Evolutionary conservation across 2,888 invertebrate genomes (phyloP).

Genomic region (Hypolimnas misippus): DNA sequence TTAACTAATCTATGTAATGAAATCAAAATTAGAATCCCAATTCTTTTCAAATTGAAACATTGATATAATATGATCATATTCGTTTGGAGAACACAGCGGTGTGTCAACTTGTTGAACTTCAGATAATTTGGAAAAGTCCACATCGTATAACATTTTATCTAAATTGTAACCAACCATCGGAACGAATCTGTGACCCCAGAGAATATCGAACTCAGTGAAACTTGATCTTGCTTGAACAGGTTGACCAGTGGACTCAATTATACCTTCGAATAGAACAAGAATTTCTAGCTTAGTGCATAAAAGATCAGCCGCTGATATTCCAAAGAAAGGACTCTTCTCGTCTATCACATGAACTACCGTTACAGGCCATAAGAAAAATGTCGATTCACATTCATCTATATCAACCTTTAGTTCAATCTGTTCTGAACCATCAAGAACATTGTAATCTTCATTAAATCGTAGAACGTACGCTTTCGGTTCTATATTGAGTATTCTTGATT

Average conservation of each 20-base stretch:
- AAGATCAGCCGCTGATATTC: constrained; percentile 94
- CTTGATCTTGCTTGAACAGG: constrained; percentile 92
- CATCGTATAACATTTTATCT: constrained; percentile 88
- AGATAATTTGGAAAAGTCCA: constrained; percentile 95
- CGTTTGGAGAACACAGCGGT: constrained; percentile 91
- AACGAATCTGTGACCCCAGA: constrained; percentile 95
- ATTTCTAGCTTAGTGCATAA: constrained; percentile 93
- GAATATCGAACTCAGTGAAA: constrained; percentile 90
- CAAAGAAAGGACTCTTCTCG: constrained; percentile 92
- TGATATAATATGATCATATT: constrained; percentile 69
- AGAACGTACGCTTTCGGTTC: constrained; percentile 93
- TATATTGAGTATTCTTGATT: constrained; percentile 97
- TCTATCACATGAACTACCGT: constrained; percentile 96
- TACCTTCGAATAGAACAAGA: constrained; percentile 94
- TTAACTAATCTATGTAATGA: not conserved
- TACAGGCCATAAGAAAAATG: constrained; percentile 99
- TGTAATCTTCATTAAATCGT: constrained; percentile 90
- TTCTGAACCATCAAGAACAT: constrained; percentile 88
- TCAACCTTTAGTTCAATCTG: constrained; percentile 90
- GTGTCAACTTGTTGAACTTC: constrained; percentile 93
- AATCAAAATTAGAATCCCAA: constrained; percentile 14
- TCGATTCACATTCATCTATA: constrained; percentile 93
- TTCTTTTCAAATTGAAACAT: constrained; percentile 13
- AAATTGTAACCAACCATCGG: constrained; percentile 90
- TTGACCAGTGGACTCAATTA: constrained; percentile 94